phyloP scores from a whole-genome alignment of 2,113 vertebrate genomes.

The Nesoenas mayeri region DNA sequence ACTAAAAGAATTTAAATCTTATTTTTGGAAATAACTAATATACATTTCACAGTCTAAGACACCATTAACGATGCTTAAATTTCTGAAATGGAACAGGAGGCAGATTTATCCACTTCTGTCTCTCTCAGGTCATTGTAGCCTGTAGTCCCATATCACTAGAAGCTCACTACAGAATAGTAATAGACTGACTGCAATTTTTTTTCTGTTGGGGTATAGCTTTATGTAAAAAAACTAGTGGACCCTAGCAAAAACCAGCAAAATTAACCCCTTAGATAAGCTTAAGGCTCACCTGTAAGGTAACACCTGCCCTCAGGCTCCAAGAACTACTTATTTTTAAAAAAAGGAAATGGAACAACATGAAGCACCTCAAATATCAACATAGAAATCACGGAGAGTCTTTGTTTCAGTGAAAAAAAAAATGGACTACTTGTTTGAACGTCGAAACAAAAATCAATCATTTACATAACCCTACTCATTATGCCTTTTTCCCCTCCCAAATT shows the following conservation, averaged over 20 bases:
- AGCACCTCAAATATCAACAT: background rate
- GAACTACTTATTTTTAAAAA: background rate
- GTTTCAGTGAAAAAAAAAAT: background rate
- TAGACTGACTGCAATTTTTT: background rate
- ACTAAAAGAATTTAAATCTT: background rate
- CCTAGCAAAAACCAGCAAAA: background rate
- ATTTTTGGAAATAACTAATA: background rate
- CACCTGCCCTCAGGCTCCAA: background rate
- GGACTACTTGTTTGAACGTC: rapidly evolving
- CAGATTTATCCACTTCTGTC: background rate
- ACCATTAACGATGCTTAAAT: background rate
- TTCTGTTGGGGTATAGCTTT: background rate
- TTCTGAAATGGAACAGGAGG: background rate
- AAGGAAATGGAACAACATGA: background rate
- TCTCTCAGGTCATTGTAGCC: background rate
- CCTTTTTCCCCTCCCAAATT: background rate
- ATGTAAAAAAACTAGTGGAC: background rate
- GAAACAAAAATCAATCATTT: background rate
- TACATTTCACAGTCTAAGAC: background rate
- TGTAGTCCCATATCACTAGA: background rate
- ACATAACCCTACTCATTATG: background rate
- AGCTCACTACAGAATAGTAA: background rate
- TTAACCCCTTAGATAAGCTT: background rate
- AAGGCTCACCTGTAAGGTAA: background rate
- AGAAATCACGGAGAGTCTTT: background rate